These are phyloP conservation scores for Bovichtus diacanthus DNA, from an alignment of 2,797 vertebrate genomes.

Conservation along the genomic window DNA sequence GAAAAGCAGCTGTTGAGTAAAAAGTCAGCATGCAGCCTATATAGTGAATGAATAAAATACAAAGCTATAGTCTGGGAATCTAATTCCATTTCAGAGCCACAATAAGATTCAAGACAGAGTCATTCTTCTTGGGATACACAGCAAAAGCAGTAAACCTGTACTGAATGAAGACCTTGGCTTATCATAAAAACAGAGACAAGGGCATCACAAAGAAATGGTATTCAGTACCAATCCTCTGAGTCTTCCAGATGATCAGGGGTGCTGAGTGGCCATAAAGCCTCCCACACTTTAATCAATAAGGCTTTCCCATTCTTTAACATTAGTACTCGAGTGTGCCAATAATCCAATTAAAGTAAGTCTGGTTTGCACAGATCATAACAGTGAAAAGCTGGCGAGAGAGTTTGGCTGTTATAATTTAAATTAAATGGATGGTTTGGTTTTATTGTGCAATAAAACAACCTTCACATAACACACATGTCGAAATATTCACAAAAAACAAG, in stretches of 20 bases:
- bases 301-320: slow-evolving; percentile 61
- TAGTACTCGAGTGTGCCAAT: slow-evolving; percentile 55
- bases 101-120: slow-evolving; percentile 45
- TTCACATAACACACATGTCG: not conserved
- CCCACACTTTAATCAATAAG: slow-evolving; percentile 66
- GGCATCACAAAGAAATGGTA: slow-evolving; percentile 32
- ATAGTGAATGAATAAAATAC: slow-evolving; percentile 44
- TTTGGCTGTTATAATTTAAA: not conserved
- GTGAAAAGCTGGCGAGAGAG: slow-evolving; percentile 4
- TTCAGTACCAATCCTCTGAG: slow-evolving; percentile 3
- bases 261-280: slow-evolving; percentile 50
- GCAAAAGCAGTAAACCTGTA: slow-evolving; percentile 32
- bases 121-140: slow-evolving; percentile 42
- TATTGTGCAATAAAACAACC: not conserved
- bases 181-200: slow-evolving; percentile 50
- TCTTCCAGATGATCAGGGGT: slow-evolving; percentile 20
- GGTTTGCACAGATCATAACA: slow-evolving; percentile 41
- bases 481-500: not conserved
- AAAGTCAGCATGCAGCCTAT: slow-evolving; percentile 21
- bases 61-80: slow-evolving; percentile 35
- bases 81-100: slow-evolving; percentile 49
- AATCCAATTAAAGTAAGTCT: slow-evolving; percentile 63
- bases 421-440: not conserved
- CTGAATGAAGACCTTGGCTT: slow-evolving; percentile 47
- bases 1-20: slow-evolving; percentile 38